Base-by-base conservation (phyloP, 2,113 vertebrate genomes). In the Chaetorhynchus papuensis region DNA sequence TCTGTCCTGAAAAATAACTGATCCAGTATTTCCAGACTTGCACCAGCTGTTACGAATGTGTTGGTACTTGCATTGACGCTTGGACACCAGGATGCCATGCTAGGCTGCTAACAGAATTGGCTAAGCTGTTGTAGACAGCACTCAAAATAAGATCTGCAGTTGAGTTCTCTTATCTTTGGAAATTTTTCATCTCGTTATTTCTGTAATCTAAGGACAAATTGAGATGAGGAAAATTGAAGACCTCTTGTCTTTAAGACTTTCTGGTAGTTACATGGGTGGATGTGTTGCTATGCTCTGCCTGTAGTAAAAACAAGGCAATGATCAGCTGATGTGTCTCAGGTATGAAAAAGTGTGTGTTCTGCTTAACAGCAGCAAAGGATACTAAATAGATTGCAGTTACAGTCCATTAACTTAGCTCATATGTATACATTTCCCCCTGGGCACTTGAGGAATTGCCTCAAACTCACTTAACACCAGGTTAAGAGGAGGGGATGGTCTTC, bases 1-100 rank as follows among this genome's bases (percentile, higher is more conserved):
- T 70, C 60, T 84, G 15, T 44, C 17, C 30, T 71, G 41, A 31
- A 52, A 82, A 42, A 49, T 30, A 59, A 63, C 23, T 27, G 28
- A 61, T 68, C 7, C 16, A 6, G 37, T 61, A 10, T 60, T 79
- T 83, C 66, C 41, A 39, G 18, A n/a, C 8, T 68, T 71, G 26
- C 6, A 20, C 45, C 44, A 39, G 1, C 52, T 78, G 41, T 75
- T 61, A 26, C 2, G 21, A 42, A 0, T 0, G 1, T 54, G 39
- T 60, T 53, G 31, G 9, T 87, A 15, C 33, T 63, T 87, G n/a
- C 7, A 17, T 22, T 66, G 65, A 26, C 13, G 8, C 6, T 27
- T 31, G 64, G 64, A 26, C 44, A n/a, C 22, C 35, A 12, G 9
- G 7, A 1, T 49, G 24, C 12, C 17, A 10, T 68, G 9, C 19